phyloP scores from a whole-genome alignment of 2,888 invertebrate species.

The Eristalis tenax region DNA sequence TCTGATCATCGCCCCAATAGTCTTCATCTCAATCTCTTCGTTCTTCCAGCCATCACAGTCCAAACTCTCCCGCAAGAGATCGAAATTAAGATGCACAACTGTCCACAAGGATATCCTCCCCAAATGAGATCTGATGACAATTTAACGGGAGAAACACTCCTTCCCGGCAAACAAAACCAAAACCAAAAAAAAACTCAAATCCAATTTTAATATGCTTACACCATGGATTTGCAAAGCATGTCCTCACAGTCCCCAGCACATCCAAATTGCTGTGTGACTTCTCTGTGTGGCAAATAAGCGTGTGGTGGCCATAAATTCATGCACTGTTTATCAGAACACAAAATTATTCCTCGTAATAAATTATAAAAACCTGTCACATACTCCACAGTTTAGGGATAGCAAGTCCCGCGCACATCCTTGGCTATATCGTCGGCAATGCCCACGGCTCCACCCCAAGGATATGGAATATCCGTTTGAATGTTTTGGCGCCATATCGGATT shows the following conservation, averaged over 20 bases:
- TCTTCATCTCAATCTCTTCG: no score
- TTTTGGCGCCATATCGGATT: constrained; percentile 64
- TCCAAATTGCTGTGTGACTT: not conserved
- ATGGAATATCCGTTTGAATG: constrained; percentile 31
- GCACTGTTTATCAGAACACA: constrained; percentile 31
- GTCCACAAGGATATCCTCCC: not conserved
- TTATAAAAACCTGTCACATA: constrained; percentile 68
- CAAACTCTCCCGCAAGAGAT: not conserved
- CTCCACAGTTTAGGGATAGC: constrained; percentile 49
- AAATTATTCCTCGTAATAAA: constrained; percentile 60
- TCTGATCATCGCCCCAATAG: no score
- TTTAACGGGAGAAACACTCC: not conserved
- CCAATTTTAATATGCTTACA: constrained; percentile 53
- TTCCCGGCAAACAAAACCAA: not conserved
- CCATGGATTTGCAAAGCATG: constrained; percentile 41
- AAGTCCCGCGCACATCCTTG: not conserved
- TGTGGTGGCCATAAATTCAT: constrained; percentile 50
- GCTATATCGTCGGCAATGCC: not conserved
- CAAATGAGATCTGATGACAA: constrained; percentile 27
- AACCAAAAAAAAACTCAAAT: not conserved
- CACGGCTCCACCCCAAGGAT: constrained; percentile 14
- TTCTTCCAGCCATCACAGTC: not conserved
- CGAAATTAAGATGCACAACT: constrained; percentile 21
- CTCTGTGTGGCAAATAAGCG: constrained; percentile 40
- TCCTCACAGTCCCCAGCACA: not conserved